Conservation (phyloP, 2,797 vertebrate species). For the Petrocephalus schoutedeni region DNA sequence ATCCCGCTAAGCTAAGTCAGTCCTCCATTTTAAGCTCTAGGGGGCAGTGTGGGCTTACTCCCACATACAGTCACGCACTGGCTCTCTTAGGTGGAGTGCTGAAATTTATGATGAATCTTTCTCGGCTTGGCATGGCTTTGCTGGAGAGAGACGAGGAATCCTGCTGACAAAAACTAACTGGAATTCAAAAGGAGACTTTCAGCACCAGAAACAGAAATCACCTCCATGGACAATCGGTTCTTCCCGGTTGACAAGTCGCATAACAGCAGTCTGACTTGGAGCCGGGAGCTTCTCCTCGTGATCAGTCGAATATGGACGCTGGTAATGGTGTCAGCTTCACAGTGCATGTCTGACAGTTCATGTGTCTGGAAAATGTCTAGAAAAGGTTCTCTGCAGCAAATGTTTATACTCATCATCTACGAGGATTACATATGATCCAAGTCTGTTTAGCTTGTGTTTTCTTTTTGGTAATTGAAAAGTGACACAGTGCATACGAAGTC, state of each 20-base stretch:
- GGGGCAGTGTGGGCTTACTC: conserved; percentile 15
- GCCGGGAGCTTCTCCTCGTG: neutral
- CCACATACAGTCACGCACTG: neutral
- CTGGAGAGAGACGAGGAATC: conserved; percentile 25
- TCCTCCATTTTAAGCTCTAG: conserved; percentile 22
- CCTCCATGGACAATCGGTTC: neutral
- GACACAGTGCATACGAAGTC: neutral
- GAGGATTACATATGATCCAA: neutral
- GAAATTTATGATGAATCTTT: neutral
- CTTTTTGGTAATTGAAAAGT: neutral
- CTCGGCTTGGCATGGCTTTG: conserved; percentile 10
- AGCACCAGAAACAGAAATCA: conserved; percentile 32
- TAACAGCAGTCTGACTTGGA: neutral
- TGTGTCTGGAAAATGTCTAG: neutral
- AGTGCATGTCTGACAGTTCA: neutral
- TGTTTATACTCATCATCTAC: neutral
- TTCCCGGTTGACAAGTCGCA: neutral
- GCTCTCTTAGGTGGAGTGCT: neutral
- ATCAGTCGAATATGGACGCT: neutral
- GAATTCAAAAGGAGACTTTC: conserved; percentile 28
- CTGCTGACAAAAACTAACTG: conserved; percentile 37
- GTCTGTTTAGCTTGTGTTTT: neutral
- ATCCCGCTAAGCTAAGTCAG: neutral
- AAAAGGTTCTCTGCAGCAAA: neutral
- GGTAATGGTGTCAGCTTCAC: neutral